Evolutionary conservation across 2,797 vertebrate genomes (phyloP).

Genomic region (Rhinichthys osculus): DNA sequence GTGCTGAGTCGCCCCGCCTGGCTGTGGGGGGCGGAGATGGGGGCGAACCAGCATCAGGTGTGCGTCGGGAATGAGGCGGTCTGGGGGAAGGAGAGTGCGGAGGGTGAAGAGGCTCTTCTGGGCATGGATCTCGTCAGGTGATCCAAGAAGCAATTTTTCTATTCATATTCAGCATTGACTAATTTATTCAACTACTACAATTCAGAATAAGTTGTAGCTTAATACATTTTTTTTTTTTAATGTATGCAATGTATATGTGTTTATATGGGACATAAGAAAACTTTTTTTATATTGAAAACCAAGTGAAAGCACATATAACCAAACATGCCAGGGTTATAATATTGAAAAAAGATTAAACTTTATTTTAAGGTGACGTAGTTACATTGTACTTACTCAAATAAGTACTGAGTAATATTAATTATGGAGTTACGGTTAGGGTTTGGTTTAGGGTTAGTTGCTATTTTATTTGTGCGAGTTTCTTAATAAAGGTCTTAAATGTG

Average conservation of each 20-base stretch:
- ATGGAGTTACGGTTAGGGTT: too few species aligned
- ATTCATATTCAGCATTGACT: background rate
- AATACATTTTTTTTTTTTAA: too few species aligned
- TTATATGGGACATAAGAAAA: background rate
- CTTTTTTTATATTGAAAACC: background rate
- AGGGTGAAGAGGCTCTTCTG: conserved; percentile 86
- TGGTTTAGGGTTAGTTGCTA: too few species aligned
- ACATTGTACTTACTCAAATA: too few species aligned
- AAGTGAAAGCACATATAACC: background rate
- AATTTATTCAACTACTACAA: background rate
- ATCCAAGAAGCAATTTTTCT: background rate
- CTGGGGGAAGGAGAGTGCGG: conserved; percentile 88
- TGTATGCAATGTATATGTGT: background rate
- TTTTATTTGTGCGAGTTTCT: background rate
- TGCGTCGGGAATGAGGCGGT: conserved; percentile 98
- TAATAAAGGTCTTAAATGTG: too few species aligned
- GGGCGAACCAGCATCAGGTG: conserved; percentile 93
- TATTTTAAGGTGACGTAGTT: too few species aligned
- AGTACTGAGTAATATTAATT: too few species aligned
- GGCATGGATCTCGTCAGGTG: conserved; percentile 98
- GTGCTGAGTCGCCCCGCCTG: conserved; percentile 94
- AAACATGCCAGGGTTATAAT: background rate
- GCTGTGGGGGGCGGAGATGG: conserved; percentile 99
- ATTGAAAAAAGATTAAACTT: background rate
- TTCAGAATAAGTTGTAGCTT: background rate